phyloP scores from a whole-genome alignment of 1,140 invertebrate species.

The Cotesia typhae region DNA sequence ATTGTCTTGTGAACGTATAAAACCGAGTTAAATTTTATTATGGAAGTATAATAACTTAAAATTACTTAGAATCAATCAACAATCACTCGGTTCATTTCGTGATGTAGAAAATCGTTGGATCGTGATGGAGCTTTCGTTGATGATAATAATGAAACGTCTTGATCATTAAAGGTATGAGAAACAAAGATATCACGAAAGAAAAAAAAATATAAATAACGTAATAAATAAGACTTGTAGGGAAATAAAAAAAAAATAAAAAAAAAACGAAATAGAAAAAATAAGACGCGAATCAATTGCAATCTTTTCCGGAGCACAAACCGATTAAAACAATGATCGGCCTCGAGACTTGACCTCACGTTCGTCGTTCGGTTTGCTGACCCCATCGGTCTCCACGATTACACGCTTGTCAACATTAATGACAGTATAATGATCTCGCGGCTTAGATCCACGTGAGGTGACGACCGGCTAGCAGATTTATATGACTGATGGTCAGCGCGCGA shows the following conservation, averaged over 20 bases:
- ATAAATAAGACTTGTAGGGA: neutral
- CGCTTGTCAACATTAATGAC: constrained; percentile 60
- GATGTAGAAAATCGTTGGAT: constrained; percentile 35
- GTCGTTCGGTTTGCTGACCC: constrained; percentile 44
- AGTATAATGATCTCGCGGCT: constrained; percentile 50
- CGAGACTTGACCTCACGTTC: constrained; percentile 33
- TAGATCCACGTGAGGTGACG: constrained; percentile 27
- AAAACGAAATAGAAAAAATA: constrained; percentile 19
- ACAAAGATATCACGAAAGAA: no score
- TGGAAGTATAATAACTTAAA: constrained; percentile 24
- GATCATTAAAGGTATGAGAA: constrained; percentile 3
- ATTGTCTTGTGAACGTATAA: neutral
- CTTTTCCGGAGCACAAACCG: constrained; percentile 27
- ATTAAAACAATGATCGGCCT: constrained; percentile 36
- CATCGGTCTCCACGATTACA: constrained; percentile 50
- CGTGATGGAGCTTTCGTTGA: constrained; percentile 22
- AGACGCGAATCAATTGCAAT: constrained; percentile 29
- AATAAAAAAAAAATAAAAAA: constrained; percentile 8
- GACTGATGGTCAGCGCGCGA: constrained; percentile 37
- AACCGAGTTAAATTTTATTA: constrained; percentile 3
- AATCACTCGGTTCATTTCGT: constrained; percentile 33
- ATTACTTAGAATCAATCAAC: constrained; percentile 38
- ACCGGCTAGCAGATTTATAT: constrained; percentile 33
- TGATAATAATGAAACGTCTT: constrained; percentile 28
- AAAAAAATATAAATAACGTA: constrained; percentile 5